Conservation (phyloP, 2,113 vertebrate genomes). For the Morone chrysops region DNA sequence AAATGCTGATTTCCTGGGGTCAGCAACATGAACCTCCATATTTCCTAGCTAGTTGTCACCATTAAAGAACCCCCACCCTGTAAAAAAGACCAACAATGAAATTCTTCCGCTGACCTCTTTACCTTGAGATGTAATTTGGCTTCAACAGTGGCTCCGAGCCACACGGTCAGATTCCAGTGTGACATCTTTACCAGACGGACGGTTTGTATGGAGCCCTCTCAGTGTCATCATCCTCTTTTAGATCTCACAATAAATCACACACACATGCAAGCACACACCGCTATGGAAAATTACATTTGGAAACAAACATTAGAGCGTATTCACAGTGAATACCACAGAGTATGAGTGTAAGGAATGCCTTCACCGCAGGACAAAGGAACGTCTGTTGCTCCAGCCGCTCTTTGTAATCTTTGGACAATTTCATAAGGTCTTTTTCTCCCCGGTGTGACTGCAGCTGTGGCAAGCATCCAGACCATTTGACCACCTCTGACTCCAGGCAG, state of each 20-base stretch:
- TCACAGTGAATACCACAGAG: conserved; percentile 52
- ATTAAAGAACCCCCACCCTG: conserved; percentile 18
- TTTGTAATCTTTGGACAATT: conserved; percentile 72
- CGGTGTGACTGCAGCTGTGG: conserved; percentile 57
- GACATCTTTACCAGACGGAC: conserved; percentile 45
- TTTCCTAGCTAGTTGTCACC: conserved; percentile 25
- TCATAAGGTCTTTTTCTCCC: conserved; percentile 51
- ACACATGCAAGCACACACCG: background rate
- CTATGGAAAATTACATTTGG: conserved; percentile 70
- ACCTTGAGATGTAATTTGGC: conserved; percentile 68
- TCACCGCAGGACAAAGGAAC: conserved; percentile 70
- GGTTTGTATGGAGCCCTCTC: conserved; percentile 15
- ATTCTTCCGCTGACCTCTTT: conserved; percentile 68
- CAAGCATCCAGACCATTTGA: conserved; percentile 56
- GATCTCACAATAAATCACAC: conserved; percentile 30
- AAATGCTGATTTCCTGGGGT: background rate
- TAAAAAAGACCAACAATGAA: conserved; percentile 42
- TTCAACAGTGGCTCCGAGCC: conserved; percentile 36
- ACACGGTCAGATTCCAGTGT: conserved; percentile 48
- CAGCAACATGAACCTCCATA: background rate
- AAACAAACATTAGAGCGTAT: conserved; percentile 41
- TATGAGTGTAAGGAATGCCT: conserved; percentile 68
- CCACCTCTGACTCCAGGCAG: conserved; percentile 65
- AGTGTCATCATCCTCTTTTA: conserved; percentile 49
- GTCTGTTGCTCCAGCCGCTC: conserved; percentile 68